Evolutionary conservation across 2,888 invertebrate species (phyloP).

Genomic region (Steinernema hermaphroditum): DNA sequence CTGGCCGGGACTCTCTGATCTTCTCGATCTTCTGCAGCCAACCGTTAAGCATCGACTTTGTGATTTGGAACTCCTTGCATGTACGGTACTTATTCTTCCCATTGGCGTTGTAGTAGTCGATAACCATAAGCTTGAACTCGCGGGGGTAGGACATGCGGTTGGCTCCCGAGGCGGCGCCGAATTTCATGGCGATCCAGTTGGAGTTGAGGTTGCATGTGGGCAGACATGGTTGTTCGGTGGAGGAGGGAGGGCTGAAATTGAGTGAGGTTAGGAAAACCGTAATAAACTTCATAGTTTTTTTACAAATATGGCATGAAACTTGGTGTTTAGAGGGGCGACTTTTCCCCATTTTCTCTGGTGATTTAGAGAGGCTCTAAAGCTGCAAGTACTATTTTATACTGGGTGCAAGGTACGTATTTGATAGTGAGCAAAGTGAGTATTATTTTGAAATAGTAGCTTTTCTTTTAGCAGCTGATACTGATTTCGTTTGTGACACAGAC

Average conservation of each 20-base stretch:
- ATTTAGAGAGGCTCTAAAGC: no score
- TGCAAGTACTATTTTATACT: no score
- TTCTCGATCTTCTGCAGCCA: slow-evolving; percentile 58
- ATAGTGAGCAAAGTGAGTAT: no score
- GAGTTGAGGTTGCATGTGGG: slow-evolving; percentile 34
- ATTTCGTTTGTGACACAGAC: no score
- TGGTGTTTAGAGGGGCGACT: no score
- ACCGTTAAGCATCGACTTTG: slow-evolving; percentile 60
- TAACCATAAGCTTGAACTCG: slow-evolving; percentile 63
- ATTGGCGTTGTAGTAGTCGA: slow-evolving; percentile 51
- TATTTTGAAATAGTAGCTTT: no score
- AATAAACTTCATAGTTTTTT: not conserved
- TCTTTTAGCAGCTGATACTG: no score
- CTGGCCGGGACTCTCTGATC: slow-evolving; percentile 53
- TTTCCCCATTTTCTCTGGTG: no score
- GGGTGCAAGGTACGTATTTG: no score
- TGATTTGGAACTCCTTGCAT: slow-evolving; percentile 51
- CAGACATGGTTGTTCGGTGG: slow-evolving; percentile 8
- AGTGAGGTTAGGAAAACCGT: not conserved
- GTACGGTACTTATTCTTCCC: slow-evolving; percentile 61
- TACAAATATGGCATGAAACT: no score
- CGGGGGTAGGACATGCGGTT: slow-evolving; percentile 59
- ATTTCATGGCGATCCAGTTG: slow-evolving; percentile 31
- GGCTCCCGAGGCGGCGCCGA: slow-evolving; percentile 30
- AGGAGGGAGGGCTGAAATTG: slow-evolving; percentile 6